Evolutionary conservation across 2,797 vertebrate species (phyloP), one percentile per base, ranked within the genome.

Genomic region (Sebastes diaconus): DNA sequence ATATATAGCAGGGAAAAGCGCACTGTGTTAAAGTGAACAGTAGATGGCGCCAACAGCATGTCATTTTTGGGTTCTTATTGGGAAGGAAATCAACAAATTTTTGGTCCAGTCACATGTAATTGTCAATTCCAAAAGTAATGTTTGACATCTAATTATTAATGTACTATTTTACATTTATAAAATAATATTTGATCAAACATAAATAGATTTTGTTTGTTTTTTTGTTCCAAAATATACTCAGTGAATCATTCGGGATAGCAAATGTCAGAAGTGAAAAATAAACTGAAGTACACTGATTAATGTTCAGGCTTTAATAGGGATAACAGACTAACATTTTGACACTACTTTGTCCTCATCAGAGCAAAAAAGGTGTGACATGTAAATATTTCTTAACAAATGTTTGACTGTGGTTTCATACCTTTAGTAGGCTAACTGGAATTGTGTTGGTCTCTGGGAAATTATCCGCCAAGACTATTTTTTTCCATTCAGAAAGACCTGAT

Each of bases 31-130:
- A 57, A 84, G 6, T 36, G 13, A 85, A 55, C 92, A 87, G 79
- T 36, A 93, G 92, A 80, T 90, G 89, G 91, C 65, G 61, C 61
- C 77, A 90, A n/a, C 46, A 39, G 25, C 55, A 11, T 22, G 20
- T 39, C 14, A 24, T 32, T 13, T 29, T 69, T 18, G 9, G 8
- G 11, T 39, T 70, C 5, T 50, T 42, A 3, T 24, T 18, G n/a
- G 12, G 0, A 63, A 60, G 5, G 42, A 2, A 55, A 30, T 63
- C 0, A 22, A 18, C 1, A 3, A 0, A 18, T 52, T 68, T 59
- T 77, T 73, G 2, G 14, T 72, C n/a, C 5, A 2, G 18, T 39
- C 5, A 9, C n/a, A 36, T 71, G n/a, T 12, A 29, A 18, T 22
- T 78, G 9, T 5, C 29, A 18, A 6, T 39, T 9, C 16, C 4